Base-by-base conservation (phyloP, 2,888 invertebrate genomes). In the Monopis laevigella region DNA sequence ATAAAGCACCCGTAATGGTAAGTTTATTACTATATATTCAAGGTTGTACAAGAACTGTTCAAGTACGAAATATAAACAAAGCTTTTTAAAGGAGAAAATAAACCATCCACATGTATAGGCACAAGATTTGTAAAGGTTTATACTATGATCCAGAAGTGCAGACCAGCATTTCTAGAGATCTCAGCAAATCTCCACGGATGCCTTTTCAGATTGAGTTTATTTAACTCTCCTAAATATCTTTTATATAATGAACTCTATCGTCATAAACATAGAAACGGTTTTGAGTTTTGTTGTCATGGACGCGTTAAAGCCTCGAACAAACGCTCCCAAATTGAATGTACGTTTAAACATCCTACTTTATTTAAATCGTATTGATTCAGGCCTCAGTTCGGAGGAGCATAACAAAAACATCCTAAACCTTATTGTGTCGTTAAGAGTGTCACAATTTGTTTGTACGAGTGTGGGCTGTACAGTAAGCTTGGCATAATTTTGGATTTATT, bases 341-440 rank as follows among this genome's bases (percentile, higher is more conserved):
- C 51, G 52, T 53, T 53, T 55, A 51, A 55, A 49, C 50, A 51
- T 48, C 48, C 45, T 47, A 49, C 55, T 58, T 56, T 53, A 59
- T 58, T 58, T 54, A 49, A 51, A 56, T 50, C 48, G 45, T 52
- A 54, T 51, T 49, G 51, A 53, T 50, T 45, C 49, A 48, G 52
- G 45, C 36, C 36, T 32, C 19, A 21, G 21, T 21, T 36, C 36
- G 13, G 2, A 5, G 21, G 21, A 21, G 36, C 36, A 21, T 36
- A 18, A 36, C 36, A 36, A 21, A 36, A 36, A 36, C 13, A 36
- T 21, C 36, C 21, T 32, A 32, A 32, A 32, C 14, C 32, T 14
- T 24, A 24, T 14, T 32, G 13, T 32, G 16, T 32, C 32, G 32
- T 32, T 32, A 36, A 11, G 13, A 21, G 17, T 16, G 34, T 14